phyloP scores from a whole-genome alignment of 2,797 vertebrate species.

The Paramormyrops hopkinsi region DNA sequence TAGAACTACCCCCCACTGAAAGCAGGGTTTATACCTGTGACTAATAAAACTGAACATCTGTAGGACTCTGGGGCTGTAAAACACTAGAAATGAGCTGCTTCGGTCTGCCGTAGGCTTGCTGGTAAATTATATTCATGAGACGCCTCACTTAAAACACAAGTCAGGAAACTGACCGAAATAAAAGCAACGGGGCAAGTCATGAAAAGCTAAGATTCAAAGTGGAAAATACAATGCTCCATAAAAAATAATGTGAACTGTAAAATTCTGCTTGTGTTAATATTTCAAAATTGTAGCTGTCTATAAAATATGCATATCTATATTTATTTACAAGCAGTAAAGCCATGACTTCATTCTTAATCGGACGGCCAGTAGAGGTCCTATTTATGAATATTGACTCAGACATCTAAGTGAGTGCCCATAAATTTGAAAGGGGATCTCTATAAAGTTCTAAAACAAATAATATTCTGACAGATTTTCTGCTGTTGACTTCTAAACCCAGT shows the following conservation, averaged over 20 bases:
- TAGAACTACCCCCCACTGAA: neutral
- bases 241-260: slow-evolving; percentile 71
- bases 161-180: slow-evolving; percentile 43
- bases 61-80: slow-evolving; percentile 16
- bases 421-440: slow-evolving; percentile 60
- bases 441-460: slow-evolving; percentile 67
- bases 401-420: slow-evolving; percentile 69
- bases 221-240: slow-evolving; percentile 68
- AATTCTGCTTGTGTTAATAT: slow-evolving; percentile 72
- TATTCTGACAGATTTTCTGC: slow-evolving; percentile 57
- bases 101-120: neutral
- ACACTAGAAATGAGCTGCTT: slow-evolving; percentile 10
- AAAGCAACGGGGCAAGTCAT: slow-evolving; percentile 56
- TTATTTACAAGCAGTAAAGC: slow-evolving; percentile 66
- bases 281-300: slow-evolving; percentile 70
- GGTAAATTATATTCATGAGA: slow-evolving; percentile 23
- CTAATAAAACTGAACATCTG: slow-evolving; percentile 11
- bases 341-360: slow-evolving; percentile 39
- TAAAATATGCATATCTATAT: slow-evolving; percentile 69
- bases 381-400: slow-evolving; percentile 70
- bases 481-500: slow-evolving; percentile 65
- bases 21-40: slow-evolving; percentile 7
- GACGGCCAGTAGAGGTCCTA: slow-evolving; percentile 62
- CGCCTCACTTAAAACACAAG: slow-evolving; percentile 23
- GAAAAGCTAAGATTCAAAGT: slow-evolving; percentile 66